Percentiles rank a stretch among this genome's conserved stretches.
These are phyloP conservation scores for Hymenopus coronatus DNA, from an alignment of 2,888 invertebrate genomes.

Conservation along the genomic window DNA sequence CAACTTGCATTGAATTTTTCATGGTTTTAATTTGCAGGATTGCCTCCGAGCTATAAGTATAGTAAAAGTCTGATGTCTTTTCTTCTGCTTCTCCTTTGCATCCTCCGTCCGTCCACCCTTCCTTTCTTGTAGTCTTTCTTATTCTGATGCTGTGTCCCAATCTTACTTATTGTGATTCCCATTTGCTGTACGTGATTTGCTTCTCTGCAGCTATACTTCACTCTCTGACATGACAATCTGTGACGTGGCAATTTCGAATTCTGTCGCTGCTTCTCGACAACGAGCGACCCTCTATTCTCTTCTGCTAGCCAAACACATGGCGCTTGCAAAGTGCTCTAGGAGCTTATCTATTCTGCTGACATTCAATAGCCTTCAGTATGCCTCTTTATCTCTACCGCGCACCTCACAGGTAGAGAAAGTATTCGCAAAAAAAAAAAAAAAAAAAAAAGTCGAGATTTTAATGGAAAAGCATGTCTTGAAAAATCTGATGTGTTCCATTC, in stretches of 20 bases:
- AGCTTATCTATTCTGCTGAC: no score
- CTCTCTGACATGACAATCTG: background rate
- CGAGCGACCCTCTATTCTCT: no score
- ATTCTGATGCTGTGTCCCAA: background rate
- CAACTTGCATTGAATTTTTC: slow-evolving; percentile 32
- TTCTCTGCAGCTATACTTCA: background rate
- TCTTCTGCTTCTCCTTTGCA: background rate
- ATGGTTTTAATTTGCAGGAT: slow-evolving; percentile 34
- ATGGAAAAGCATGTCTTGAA: no score
- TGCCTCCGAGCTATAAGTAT: slow-evolving; percentile 32
- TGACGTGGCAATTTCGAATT: background rate
- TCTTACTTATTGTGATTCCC: background rate
- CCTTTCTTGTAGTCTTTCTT: background rate
- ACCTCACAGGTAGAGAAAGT: no score
- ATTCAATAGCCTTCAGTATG: no score
- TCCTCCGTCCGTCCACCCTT: background rate
- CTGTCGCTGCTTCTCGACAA: background rate
- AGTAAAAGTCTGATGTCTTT: slow-evolving; percentile 25
- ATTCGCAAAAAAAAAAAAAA: no score
- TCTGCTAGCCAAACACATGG: no score
- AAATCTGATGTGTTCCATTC: no score
- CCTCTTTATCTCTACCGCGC: no score
- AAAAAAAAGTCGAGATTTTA: no score
- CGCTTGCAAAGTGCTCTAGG: no score
- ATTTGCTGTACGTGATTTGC: background rate